These are phyloP conservation scores for Pao palembangensis DNA, from an alignment of 2,113 vertebrate species.

Conservation along the genomic window DNA sequence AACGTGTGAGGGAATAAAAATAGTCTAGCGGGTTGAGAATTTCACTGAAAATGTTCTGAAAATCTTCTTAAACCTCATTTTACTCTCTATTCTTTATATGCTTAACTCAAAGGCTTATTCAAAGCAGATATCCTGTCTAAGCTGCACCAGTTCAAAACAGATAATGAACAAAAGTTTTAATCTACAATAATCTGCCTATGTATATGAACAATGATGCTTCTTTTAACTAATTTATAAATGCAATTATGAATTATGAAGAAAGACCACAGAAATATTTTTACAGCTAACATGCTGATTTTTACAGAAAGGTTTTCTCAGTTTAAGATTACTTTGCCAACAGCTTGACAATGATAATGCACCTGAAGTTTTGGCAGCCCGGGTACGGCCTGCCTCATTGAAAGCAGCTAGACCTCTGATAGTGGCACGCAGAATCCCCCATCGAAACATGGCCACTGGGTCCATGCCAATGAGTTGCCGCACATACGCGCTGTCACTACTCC, in stretches of 20 bases:
- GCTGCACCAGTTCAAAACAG: neutral
- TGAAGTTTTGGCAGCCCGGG: constrained; percentile 79
- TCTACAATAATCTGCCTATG: too few species aligned
- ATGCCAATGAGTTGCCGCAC: constrained; percentile 93
- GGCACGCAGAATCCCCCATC: constrained; percentile 90
- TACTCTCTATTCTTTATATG: constrained; percentile 13
- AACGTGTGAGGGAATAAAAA: constrained; percentile 18
- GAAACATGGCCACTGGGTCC: constrained; percentile 96
- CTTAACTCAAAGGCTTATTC: constrained; percentile 21
- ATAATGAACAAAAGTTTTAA: neutral
- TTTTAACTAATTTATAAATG: too few species aligned
- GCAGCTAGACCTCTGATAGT: constrained; percentile 85
- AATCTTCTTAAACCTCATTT: constrained; percentile 27
- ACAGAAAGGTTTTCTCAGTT: neutral
- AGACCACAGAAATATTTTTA: too few species aligned
- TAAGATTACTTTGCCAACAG: neutral
- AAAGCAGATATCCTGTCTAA: constrained; percentile 24
- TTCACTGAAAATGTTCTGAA: constrained; percentile 10
- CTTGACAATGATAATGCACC: constrained; percentile 60
- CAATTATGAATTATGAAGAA: too few species aligned
- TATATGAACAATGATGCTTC: too few species aligned
- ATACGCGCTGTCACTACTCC: constrained; percentile 88
- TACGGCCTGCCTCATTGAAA: constrained; percentile 83
- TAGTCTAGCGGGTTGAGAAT: constrained; percentile 29
- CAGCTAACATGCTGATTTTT: neutral